phyloP scores from a whole-genome alignment of 1,140 invertebrate genomes.

The Tigriopus japonicus region DNA sequence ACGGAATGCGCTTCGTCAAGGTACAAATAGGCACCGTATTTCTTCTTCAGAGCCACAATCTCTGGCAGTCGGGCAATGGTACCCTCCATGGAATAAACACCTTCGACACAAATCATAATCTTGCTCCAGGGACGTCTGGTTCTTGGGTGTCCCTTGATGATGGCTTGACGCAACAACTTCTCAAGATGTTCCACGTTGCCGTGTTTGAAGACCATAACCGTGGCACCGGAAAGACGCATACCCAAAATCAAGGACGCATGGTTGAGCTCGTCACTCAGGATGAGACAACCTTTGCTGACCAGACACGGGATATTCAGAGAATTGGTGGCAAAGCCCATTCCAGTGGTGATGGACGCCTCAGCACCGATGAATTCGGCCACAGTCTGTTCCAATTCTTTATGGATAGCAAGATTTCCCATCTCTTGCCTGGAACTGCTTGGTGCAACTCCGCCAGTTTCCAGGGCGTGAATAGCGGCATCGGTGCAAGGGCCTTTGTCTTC shows the following conservation, averaged over 20 bases:
- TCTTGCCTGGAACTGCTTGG: slow-evolving; percentile 40
- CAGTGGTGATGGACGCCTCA: slow-evolving; percentile 83
- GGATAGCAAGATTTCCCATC: slow-evolving; percentile 44
- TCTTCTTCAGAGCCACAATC: slow-evolving; percentile 76
- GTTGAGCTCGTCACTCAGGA: slow-evolving; percentile 89
- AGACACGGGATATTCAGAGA: slow-evolving; percentile 78
- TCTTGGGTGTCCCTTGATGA: slow-evolving; percentile 59
- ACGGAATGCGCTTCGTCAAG: slow-evolving; percentile 92
- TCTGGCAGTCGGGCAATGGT: slow-evolving; percentile 75
- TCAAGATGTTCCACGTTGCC: slow-evolving; percentile 66
- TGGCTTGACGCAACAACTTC: slow-evolving; percentile 47
- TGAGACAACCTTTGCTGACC: slow-evolving; percentile 58
- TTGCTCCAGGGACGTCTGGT: slow-evolving; percentile 68
- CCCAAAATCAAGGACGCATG: slow-evolving; percentile 91
- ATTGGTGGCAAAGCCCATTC: slow-evolving; percentile 98
- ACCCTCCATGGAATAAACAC: slow-evolving; percentile 97
- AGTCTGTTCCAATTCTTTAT: slow-evolving; percentile 58
- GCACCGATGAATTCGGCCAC: slow-evolving; percentile 78
- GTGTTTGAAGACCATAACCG: slow-evolving; percentile 52
- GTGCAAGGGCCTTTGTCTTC: slow-evolving; percentile 50
- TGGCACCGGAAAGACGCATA: slow-evolving; percentile 64
- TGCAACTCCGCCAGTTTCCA: slow-evolving; percentile 47
- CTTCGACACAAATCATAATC: slow-evolving; percentile 83
- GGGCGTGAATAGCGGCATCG: slow-evolving; percentile 39
- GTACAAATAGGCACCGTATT: slow-evolving; percentile 80